A percentile compares a stretch with the other conserved stretches of the same genome.
These are phyloP conservation scores for Lamprologus tigripictilis DNA, from an alignment of 2,113 vertebrate genomes.

Conservation along the genomic window DNA sequence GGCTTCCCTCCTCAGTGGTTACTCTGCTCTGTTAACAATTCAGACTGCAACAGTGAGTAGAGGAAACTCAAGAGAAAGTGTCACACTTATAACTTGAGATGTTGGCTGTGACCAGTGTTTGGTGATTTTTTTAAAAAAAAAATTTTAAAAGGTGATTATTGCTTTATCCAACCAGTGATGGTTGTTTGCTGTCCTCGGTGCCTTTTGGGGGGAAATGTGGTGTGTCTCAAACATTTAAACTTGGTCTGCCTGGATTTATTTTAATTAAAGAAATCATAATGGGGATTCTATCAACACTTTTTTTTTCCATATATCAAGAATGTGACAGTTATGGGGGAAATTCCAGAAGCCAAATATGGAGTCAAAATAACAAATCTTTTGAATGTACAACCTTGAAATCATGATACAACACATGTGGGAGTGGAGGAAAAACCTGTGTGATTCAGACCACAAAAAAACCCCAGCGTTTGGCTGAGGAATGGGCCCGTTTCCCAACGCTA, in stretches of 20 bases:
- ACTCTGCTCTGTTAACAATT: not conserved
- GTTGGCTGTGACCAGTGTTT: not conserved
- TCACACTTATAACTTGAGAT: not conserved
- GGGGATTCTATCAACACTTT: not conserved
- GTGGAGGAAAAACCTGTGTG: not conserved
- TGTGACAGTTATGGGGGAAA: not conserved
- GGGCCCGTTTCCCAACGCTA: not conserved
- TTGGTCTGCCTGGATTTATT: not conserved
- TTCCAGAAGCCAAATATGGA: not conserved
- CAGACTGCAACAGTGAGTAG: not conserved
- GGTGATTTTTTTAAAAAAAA: not conserved
- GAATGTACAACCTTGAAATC: not conserved
- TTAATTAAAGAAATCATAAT: not conserved
- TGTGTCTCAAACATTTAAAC: not conserved
- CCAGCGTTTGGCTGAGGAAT: not conserved
- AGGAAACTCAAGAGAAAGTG: not conserved
- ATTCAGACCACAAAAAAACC: not conserved
- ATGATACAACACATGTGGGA: not conserved
- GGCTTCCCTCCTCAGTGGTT: slow-evolving; percentile 9
- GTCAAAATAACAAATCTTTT: not conserved
- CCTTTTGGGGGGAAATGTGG: not conserved
- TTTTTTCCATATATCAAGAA: not conserved
- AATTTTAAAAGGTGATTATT: not conserved
- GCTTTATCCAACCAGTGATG: not conserved
- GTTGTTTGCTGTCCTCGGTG: not conserved